Evolutionary conservation across 2,888 invertebrate genomes (phyloP).

Genomic region (Patella depressa): DNA sequence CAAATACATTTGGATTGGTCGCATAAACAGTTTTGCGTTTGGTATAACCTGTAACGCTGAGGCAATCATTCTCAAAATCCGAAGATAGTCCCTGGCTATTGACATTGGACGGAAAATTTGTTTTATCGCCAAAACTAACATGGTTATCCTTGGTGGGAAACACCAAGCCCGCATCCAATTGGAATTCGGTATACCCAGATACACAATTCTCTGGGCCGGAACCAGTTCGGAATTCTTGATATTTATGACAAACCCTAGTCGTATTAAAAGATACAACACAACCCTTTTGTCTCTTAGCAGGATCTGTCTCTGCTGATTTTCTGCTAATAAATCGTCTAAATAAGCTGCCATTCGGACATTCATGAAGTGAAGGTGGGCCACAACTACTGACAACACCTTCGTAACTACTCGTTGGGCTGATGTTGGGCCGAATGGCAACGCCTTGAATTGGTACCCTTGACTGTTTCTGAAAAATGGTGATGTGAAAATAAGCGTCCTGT

Average conservation of each 20-base stretch:
- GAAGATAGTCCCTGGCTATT: slow-evolving; percentile 21
- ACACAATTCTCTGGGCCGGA: slow-evolving; percentile 28
- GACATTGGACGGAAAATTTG: not conserved
- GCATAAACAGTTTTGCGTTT: slow-evolving; percentile 2
- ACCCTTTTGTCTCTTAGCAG: slow-evolving; percentile 25
- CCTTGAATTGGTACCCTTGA: not conserved
- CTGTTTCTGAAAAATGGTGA: slow-evolving; percentile 21
- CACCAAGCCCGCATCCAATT: slow-evolving; percentile 25
- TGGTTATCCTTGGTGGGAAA: not conserved
- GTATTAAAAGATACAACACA: slow-evolving; percentile 21
- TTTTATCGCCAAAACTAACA: not conserved
- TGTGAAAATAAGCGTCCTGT: slow-evolving; percentile 33
- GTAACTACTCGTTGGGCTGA: slow-evolving; percentile 28
- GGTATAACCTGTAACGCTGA: not conserved
- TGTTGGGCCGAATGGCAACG: not conserved
- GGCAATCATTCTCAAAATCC: slow-evolving; percentile 2
- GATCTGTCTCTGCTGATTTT: slow-evolving; percentile 10
- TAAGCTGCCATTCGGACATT: slow-evolving; percentile 31
- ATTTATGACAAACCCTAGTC: slow-evolving; percentile 36
- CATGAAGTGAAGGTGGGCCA: slow-evolving; percentile 25
- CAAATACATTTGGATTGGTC: slow-evolving; percentile 12
- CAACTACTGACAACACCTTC: slow-evolving; percentile 32
- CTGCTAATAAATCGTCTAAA: slow-evolving; percentile 36
- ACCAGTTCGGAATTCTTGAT: slow-evolving; percentile 27
- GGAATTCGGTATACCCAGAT: slow-evolving; percentile 23